Evolutionary conservation across 2,888 invertebrate genomes (phyloP).

Genomic region (Cheilosia soror): DNA sequence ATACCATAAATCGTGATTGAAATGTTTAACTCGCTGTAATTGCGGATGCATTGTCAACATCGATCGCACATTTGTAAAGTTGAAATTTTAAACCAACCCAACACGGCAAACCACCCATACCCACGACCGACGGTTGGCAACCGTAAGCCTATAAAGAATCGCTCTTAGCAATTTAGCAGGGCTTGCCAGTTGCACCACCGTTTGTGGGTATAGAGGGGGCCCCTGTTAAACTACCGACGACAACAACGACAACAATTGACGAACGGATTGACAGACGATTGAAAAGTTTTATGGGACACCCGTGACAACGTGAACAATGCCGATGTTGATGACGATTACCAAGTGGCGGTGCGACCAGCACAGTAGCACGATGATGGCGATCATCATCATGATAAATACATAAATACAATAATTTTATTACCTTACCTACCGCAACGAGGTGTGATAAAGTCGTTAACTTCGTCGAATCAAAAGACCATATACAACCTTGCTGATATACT

Average conservation of each 20-base stretch:
- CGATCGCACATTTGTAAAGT: slow-evolving; percentile 69
- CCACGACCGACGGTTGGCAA: slow-evolving; percentile 38
- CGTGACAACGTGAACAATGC: slow-evolving; percentile 75
- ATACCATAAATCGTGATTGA: slow-evolving; percentile 74
- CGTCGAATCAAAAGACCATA: slow-evolving; percentile 39
- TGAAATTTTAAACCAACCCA: slow-evolving; percentile 42
- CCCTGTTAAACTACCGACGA: slow-evolving; percentile 14
- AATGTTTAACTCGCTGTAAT: slow-evolving; percentile 74
- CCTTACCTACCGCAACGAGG: slow-evolving; percentile 74
- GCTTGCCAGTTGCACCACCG: not conserved
- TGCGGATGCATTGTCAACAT: slow-evolving; percentile 75
- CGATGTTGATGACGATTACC: slow-evolving; percentile 74
- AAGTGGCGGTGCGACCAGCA: slow-evolving; percentile 32
- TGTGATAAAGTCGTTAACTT: slow-evolving; percentile 73
- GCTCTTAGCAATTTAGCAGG: not conserved
- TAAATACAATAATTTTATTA: slow-evolving; percentile 68
- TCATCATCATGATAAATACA: slow-evolving; percentile 68
- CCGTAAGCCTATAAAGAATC: slow-evolving; percentile 34
- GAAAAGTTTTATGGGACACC: slow-evolving; percentile 75
- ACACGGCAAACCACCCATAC: slow-evolving; percentile 52
- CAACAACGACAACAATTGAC: slow-evolving; percentile 40
- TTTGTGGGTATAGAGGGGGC: slow-evolving; percentile 1
- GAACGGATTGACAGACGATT: slow-evolving; percentile 73
- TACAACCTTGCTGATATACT: slow-evolving; percentile 1
- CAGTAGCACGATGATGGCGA: slow-evolving; percentile 52